Conservation (phyloP, 1,140 invertebrate species). For the Orchestia grillus region DNA sequence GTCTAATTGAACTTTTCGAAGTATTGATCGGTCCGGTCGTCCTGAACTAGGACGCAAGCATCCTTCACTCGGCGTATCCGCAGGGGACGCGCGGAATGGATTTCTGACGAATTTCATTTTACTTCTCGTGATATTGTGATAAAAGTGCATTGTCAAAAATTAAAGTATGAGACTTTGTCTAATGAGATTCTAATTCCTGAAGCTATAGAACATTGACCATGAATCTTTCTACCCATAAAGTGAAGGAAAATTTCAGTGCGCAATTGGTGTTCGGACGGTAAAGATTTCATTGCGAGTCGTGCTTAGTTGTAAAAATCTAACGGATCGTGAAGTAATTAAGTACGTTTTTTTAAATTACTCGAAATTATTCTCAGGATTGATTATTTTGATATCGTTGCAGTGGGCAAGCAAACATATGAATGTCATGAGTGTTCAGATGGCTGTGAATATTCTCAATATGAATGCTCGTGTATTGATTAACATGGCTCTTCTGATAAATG, state of each 20-base stretch:
- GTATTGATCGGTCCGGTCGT: not conserved
- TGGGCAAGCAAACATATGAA: too few relatives aligned
- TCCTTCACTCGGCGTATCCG: not conserved
- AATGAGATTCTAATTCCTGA: not conserved
- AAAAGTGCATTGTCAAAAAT: not conserved
- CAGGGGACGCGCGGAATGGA: not conserved
- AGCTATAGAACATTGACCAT: not conserved
- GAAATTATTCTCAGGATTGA: too few relatives aligned
- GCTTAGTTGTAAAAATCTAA: too few relatives aligned
- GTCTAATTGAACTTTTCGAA: not conserved
- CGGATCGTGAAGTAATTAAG: too few relatives aligned
- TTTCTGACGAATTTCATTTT: not conserved
- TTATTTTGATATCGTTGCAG: too few relatives aligned
- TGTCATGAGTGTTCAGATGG: too few relatives aligned
- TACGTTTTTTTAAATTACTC: too few relatives aligned
- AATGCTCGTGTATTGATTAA: too few relatives aligned
- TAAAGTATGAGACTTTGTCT: not conserved
- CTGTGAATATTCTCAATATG: too few relatives aligned
- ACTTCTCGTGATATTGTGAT: not conserved
- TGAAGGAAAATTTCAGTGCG: not conserved
- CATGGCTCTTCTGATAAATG: too few relatives aligned
- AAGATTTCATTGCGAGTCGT: too few relatives aligned
- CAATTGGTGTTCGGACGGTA: not conserved
- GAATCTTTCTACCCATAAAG: not conserved
- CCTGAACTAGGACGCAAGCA: not conserved